These are phyloP conservation scores for Drosophila sproati DNA, from an alignment of 1,140 invertebrate genomes.

Conservation along the genomic window DNA sequence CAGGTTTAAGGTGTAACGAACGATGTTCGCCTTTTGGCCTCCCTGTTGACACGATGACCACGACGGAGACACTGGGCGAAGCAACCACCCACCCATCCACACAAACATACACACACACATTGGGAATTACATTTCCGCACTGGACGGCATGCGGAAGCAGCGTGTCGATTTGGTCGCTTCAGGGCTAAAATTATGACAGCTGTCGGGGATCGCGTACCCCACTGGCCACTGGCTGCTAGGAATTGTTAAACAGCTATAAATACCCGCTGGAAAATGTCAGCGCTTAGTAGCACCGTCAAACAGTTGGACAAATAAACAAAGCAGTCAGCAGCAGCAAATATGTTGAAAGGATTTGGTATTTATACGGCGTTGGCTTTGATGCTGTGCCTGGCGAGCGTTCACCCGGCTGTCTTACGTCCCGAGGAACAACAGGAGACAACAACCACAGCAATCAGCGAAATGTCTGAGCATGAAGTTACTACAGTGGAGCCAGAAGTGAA, in stretches of 20 bases:
- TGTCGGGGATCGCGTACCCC: conserved; percentile 19
- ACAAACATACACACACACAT: conserved; percentile 23
- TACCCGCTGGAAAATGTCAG: conserved; percentile 52
- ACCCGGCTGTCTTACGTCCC: conserved; percentile 48
- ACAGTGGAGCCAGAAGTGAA: conserved; percentile 27
- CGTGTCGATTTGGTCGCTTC: conserved; percentile 62
- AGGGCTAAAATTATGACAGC: conserved; percentile 78
- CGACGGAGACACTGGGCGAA: conserved; percentile 31
- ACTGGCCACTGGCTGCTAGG: conserved; percentile 3
- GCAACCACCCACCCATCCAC: conserved; percentile 32
- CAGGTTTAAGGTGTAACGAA: conserved; percentile 73
- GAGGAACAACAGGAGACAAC: conserved; percentile 42
- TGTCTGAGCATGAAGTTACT: background rate
- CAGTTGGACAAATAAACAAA: conserved; percentile 40
- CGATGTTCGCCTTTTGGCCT: conserved; percentile 68
- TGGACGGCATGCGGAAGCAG: conserved; percentile 67
- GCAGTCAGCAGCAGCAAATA: conserved; percentile 46
- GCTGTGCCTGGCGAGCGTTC: conserved; percentile 34
- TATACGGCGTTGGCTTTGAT: conserved; percentile 15
- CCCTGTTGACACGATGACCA: conserved; percentile 65
- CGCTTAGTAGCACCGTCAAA: conserved; percentile 57
- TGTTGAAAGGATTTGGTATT: conserved; percentile 56
- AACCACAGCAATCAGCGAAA: conserved; percentile 3
- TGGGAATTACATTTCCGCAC: conserved; percentile 73
- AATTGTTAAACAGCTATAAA: conserved; percentile 54